Percentiles rank a stretch among this genome's conserved stretches.
Conservation (phyloP, 2,113 vertebrate species). For the Pangasianodon hypophthalmus region DNA sequence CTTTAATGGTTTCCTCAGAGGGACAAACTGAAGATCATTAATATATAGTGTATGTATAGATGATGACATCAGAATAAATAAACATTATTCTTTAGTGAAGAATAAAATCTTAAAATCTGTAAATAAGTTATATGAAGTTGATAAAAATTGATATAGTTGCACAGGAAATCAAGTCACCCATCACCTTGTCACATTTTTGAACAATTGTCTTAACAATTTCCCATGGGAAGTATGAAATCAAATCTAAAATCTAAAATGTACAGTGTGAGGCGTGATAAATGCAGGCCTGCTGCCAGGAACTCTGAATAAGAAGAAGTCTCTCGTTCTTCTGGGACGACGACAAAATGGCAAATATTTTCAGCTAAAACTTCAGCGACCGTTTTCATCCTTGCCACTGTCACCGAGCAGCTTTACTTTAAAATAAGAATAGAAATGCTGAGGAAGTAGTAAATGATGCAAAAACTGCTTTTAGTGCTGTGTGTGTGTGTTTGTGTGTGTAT, state of each 20-base stretch:
- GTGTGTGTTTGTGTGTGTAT: background rate
- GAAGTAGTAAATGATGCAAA: constrained; percentile 27
- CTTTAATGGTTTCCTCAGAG: background rate
- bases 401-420: background rate
- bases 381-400: constrained; percentile 5
- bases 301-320: background rate
- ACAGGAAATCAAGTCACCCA: background rate
- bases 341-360: background rate
- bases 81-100: background rate
- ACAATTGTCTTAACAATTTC: background rate
- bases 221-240: background rate
- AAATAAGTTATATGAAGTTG: background rate
- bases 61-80: background rate
- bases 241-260: background rate
- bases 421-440: constrained; percentile 30
- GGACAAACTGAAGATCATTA: background rate
- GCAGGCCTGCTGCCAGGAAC: background rate
- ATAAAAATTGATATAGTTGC: background rate
- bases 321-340: background rate
- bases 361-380: background rate
- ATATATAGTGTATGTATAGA: background rate
- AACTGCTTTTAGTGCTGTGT: constrained; percentile 30
- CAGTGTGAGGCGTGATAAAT: background rate
- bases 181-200: background rate
- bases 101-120: background rate